A percentile compares a stretch with the other conserved stretches of the same genome.
phyloP scores from a whole-genome alignment of 1,140 invertebrate species.

The Trypoxylus dichotomus region DNA sequence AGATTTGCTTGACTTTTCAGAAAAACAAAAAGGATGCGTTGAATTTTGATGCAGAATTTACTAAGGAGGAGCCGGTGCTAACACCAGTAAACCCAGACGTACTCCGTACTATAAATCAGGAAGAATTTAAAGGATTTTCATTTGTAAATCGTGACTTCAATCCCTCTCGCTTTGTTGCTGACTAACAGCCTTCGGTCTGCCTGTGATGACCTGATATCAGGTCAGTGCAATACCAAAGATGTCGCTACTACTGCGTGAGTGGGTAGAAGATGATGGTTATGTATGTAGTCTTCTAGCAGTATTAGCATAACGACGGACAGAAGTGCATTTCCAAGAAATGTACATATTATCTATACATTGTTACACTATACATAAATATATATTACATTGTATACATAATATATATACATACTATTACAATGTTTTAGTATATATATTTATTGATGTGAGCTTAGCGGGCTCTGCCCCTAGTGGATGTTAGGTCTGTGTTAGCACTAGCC shows the following conservation, averaged over 20 bases:
- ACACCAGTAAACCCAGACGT: conserved; percentile 92
- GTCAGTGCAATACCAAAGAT: conserved; percentile 31
- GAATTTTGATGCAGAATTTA: conserved; percentile 99
- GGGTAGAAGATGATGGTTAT: conserved; percentile 6
- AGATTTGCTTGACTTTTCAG: conserved; percentile 62
- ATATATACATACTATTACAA: conserved; percentile 40
- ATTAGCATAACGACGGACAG: conserved; percentile 13
- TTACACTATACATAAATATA: conserved; percentile 37
- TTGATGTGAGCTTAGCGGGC: conserved; percentile 49
- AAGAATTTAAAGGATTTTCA: conserved; percentile 97
- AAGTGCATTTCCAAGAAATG: conserved; percentile 48
- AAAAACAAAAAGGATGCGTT: conserved; percentile 96
- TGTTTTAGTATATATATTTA: conserved; percentile 50
- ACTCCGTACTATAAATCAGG: conserved; percentile 93
- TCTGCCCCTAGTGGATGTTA: conserved; percentile 46
- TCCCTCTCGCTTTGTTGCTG: conserved; percentile 64
- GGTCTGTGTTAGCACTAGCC: conserved; percentile 44
- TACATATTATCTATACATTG: conserved; percentile 44
- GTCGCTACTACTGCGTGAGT: conserved; percentile 24
- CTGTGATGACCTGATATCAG: conserved; percentile 24
- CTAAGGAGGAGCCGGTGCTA: conserved; percentile 94
- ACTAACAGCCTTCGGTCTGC: conserved; percentile 39
- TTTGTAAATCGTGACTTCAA: conserved; percentile 94
- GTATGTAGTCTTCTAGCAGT: conserved; percentile 14
- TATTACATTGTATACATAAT: conserved; percentile 26